Conservation (phyloP, 2,888 invertebrate genomes). For the Amblyteles armatorius region DNA sequence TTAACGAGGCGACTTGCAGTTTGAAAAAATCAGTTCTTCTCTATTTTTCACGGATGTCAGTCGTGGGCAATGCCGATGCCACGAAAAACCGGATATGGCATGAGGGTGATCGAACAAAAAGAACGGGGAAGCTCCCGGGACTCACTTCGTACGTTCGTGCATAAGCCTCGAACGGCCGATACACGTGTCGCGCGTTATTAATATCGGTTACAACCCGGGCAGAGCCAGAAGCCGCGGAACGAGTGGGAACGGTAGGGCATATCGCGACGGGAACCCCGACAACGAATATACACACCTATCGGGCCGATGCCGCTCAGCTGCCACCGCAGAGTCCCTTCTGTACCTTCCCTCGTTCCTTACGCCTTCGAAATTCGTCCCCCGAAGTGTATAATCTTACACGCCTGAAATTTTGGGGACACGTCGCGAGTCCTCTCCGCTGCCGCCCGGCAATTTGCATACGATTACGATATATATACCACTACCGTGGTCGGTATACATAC, state of each 20-base stretch:
- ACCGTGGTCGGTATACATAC: slow-evolving; percentile 15
- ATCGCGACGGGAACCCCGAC: slow-evolving; percentile 53
- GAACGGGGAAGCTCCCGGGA: not conserved
- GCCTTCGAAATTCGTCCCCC: slow-evolving; percentile 75
- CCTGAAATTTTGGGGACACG: slow-evolving; percentile 78
- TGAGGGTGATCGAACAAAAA: not conserved
- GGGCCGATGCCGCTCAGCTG: slow-evolving; percentile 74
- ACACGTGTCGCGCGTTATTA: slow-evolving; percentile 79
- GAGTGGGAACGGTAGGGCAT: slow-evolving; percentile 52
- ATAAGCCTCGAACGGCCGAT: slow-evolving; percentile 68
- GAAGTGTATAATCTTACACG: slow-evolving; percentile 80
- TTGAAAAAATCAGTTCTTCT: too few species aligned
- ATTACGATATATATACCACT: slow-evolving; percentile 69
- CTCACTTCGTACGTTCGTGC: not conserved
- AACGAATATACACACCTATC: slow-evolving; percentile 70
- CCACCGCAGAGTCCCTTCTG: slow-evolving; percentile 56
- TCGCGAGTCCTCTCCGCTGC: slow-evolving; percentile 62
- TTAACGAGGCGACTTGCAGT: too few species aligned
- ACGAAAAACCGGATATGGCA: not conserved
- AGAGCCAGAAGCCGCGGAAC: slow-evolving; percentile 23
- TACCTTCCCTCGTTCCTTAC: slow-evolving; percentile 66
- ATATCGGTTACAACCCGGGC: slow-evolving; percentile 66
- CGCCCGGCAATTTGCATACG: slow-evolving; percentile 81
- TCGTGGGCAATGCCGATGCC: too few species aligned
- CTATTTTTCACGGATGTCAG: too few species aligned